A percentile compares a stretch with the other conserved stretches of the same genome.
Evolutionary conservation across 2,113 vertebrate species (phyloP).

Genomic region (Ifrita kowaldi): DNA sequence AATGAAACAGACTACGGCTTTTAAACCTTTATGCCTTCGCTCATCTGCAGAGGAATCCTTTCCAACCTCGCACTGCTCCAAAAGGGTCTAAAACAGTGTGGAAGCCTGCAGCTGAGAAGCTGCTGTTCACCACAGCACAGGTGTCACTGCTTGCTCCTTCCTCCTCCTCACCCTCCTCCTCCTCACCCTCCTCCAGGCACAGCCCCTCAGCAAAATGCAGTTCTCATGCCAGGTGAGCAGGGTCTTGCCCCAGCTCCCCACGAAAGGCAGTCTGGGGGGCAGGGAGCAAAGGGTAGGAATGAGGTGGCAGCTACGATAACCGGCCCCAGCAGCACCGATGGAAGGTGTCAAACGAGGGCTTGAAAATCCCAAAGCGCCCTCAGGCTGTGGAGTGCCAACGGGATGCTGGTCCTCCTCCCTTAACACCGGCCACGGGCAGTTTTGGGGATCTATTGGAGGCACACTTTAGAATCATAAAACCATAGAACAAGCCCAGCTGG

Average conservation of each 20-base stretch:
- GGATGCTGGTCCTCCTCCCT: neutral
- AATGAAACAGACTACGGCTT: neutral
- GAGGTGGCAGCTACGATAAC: accelerated
- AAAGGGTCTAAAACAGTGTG: accelerated
- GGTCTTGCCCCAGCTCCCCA: accelerated
- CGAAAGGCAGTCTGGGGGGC: accelerated
- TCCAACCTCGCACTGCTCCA: accelerated
- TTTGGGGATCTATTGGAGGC: neutral
- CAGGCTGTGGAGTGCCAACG: accelerated
- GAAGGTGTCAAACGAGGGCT: neutral
- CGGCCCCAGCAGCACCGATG: accelerated
- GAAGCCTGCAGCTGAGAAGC: neutral
- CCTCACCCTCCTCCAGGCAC: neutral
- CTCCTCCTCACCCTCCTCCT: neutral
- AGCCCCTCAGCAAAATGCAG: neutral
- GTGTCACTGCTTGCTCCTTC: neutral
- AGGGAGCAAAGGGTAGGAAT: too few species aligned
- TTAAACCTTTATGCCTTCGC: accelerated
- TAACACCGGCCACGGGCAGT: accelerated
- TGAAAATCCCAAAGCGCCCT: neutral
- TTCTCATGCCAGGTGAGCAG: accelerated
- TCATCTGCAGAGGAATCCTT: neutral
- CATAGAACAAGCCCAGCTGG: neutral
- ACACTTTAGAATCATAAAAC: neutral
- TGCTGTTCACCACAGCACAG: neutral